Base-by-base conservation (phyloP, 2,797 vertebrate species). In the Vespertilio murinus region DNA sequence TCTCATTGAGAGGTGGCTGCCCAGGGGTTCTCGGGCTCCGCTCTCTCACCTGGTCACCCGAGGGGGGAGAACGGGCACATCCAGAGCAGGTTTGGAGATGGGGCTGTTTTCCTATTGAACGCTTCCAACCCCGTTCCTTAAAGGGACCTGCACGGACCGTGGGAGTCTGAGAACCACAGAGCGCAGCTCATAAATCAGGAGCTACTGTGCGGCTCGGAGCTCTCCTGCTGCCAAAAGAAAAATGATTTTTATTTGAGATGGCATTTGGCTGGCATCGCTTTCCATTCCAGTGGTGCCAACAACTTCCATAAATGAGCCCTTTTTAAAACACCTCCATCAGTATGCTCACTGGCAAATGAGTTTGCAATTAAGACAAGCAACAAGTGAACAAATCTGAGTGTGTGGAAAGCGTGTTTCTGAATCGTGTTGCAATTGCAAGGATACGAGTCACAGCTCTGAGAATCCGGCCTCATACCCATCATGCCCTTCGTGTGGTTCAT, bases 81-180 rank as follows among this genome's bases (percentile, higher is more conserved):
- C 23, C 52, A 93, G 93, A 95, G 56, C 49, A 81, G 56, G n/a
- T 82, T 89, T 42, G 8, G 67, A 90, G 45, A 84, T 69, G 88
- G 67, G 87, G 78, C 87, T 81, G 14, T 87, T 96, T 97, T 92
- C 71, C 95, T 96, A 73, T 77, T 96, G 71, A 96, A 81, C 40
- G 83, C 28, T 86, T 93, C 95, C 95, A 96, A 91, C 54, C 90
- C 70, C 90, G 23, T 75, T 95, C 64, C 89, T 97, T 97, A 92
- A 96, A 96, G 95, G 95, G 71, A 88, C 83, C 91, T 65, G 35
- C 73, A 82, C 86, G 92, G 22, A 83, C 47, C 35, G 45, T 56
- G 90, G 56, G 59, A 95, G 71, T 80, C 59, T 47, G 12, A 82
- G 88, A 94, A 73, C 71, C 28, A 82, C 77, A 94, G 90, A 92